Base-by-base conservation (phyloP, 2,888 invertebrate genomes). In the Seladonia tumulorum region DNA sequence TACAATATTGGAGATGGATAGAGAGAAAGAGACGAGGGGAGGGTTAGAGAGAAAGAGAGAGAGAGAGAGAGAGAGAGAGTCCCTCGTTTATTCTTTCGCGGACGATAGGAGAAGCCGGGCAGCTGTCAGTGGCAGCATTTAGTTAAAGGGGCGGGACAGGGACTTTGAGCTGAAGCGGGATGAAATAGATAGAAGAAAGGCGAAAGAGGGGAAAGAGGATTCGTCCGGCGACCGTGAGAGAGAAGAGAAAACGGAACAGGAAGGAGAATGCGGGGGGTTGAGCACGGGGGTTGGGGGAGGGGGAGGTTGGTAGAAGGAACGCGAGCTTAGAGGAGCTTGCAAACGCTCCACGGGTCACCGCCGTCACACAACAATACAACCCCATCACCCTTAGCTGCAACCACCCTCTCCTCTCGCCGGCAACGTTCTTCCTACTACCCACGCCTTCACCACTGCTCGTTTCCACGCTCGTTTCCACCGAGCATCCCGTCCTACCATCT, bases 321-420 rank as follows among this genome's bases (percentile, higher is more conserved):
- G 83, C 70, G 83, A 91, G 90, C 90, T 91, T 89, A 87, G 91
- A 91, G 89, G 90, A 91, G 90, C 89, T 91, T 85, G 90, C 89
- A 89, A 93, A 91, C 90, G 92, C 87, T 92, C 91, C 90, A 91
- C 91, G 92, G 93, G 93, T 93, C 93, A 93, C 92, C 90, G 91
- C 88, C 92, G 90, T 92, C 91, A 88, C 89, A 90, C 92, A 92
- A 93, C 93, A 93, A 93, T 93, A 92, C 93, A 91, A 91, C 91
- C 88, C 76, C 88, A 81, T 87, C 83, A 76, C 89, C 89, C 87
- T 90, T 89, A 87, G 89, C 74, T 78, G 78, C 82, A 84, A 78
- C 81, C 79, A 66, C 78, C 77, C 29, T 47, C 68, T 75, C 57
- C 22, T 63, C 73, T 16, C 71, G 25, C 25, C 77, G 74, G 72